phyloP scores from a whole-genome alignment of 2,113 vertebrate genomes.

The Entomyzon cyanotis region DNA sequence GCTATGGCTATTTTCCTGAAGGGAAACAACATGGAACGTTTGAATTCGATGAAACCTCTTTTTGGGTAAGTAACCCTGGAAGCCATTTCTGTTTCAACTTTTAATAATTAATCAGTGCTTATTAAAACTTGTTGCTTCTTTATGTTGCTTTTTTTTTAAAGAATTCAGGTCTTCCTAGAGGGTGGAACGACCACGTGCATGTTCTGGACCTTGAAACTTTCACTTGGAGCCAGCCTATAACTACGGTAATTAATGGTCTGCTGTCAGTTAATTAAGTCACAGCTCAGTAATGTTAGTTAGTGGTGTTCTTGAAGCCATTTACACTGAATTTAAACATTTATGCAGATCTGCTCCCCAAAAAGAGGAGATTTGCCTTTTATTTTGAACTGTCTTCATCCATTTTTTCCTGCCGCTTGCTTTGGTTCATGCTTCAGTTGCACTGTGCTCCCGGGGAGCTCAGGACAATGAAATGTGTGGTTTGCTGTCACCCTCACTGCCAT shows the following conservation, averaged over 20 bases:
- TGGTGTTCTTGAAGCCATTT: background rate
- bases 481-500: background rate
- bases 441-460: background rate
- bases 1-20: conserved; percentile 91
- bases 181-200: conserved; percentile 97
- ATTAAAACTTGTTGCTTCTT: background rate
- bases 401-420: background rate
- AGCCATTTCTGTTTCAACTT: background rate
- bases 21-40: conserved; percentile 87
- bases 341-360: background rate
- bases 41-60: conserved; percentile 91
- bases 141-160: conserved; percentile 23
- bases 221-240: conserved; percentile 90
- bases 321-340: background rate
- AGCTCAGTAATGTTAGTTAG: background rate
- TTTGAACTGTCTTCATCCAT: background rate
- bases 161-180: conserved; percentile 86
- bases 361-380: background rate
- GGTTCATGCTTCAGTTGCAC: background rate
- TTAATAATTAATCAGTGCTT: background rate
- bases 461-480: accelerated
- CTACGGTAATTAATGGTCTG: conserved; percentile 76
- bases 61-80: conserved; percentile 77
- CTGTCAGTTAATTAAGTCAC: background rate
- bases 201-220: conserved; percentile 90